Base-by-base conservation (phyloP, 2,888 invertebrate genomes). In the Elysia crispata region DNA sequence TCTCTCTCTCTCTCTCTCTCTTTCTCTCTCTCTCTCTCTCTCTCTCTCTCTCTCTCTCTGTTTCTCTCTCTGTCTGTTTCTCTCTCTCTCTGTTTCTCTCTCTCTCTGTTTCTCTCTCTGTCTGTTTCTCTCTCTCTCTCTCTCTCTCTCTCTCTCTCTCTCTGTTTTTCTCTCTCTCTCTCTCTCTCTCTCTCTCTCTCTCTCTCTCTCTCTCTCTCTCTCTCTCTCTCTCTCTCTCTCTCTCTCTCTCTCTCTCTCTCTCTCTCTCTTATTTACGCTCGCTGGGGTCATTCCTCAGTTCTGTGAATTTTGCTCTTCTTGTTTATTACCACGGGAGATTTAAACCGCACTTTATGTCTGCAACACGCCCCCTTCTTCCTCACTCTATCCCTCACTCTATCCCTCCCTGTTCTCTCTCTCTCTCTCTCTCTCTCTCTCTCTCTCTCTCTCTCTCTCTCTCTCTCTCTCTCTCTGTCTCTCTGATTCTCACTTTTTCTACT, bases 401-500 rank as follows among this genome's bases (percentile, higher is more conserved):
- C 41, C 11, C 41, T n/a, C n/a, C n/a, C n/a, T n/a, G 11, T 41
- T 11, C 41, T 41, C 41, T 41, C 41, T 41, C 41, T 41, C 3
- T 70, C 70, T 70, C 70, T 33, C 20, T 70, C 70, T 23, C 70
- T 20, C 20, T 0, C 15, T 72, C 49, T 73, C 50, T 73, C 49
- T 73, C 33, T 70, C 70, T 41, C 18, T 72, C 72, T 49, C 11
- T 50, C 72, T 23, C 6, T 23, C 72, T 18, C 18, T 30, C 18
- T 69, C 31, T 33, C 69, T 30, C 31, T 13, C 31, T 30, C 15
- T n/a, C 30, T 69, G 6, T 69, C 30, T 69, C 18, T 69, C n/a
- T 30, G 28, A 11, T 31, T 69, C 13, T 28, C 31, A 69, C 13
- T 30, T 69, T 69, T 8, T 31, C n/a, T 18, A 6, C 13, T 41